Base-by-base conservation (phyloP, 1,140 invertebrate genomes). In the Pachypsylla venusta region DNA sequence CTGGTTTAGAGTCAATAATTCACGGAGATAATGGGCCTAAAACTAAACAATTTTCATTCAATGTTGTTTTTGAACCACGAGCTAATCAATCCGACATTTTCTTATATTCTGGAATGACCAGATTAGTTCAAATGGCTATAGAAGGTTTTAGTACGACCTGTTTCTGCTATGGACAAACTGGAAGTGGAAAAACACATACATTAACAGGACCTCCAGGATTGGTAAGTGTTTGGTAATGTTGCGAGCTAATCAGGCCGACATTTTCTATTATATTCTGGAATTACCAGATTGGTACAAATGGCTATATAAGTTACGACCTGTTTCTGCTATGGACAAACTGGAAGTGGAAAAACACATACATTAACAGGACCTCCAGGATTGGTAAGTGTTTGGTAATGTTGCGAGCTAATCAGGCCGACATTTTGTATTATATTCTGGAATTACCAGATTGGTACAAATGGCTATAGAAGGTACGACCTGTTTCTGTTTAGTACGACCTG, bases 241-340 rank as follows among this genome's bases (percentile, higher is more conserved):
- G 83, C n/a, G 85, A 5, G 85, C 89, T 0, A 84, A 82, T 0
- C 91, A 94, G 71, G 77, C 81, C 54, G 78, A 80, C 59, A 70
- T 80, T 14, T 71, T 78, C 39, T 71, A 76, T n/a, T n/a, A 64
- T 74, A 79, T 69, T 77, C 70, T 0, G 87, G 89, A 0, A 78
- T 93, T 27, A 87, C 86, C 67, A 77, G 85, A 26, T 79, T 95
- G 12, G 82, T 94, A 57, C 88, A 93, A 67, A 93, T 93, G 88
- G 87, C 89, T 12, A 78, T 93, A 2, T 87, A 92, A 66, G 91
- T 91, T 0, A 89, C 89, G 62, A 97, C 94, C 1, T 83, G 82
- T 7, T 89, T 94, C 70, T 96, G 94, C n/a, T 98, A n/a, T n/a
- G 94, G 94, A 42, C 93, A 98, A 73, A 98, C 93, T 0, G 93